These are phyloP conservation scores for Pitangus sulphuratus DNA, from an alignment of 2,797 vertebrate genomes.

Conservation along the genomic window DNA sequence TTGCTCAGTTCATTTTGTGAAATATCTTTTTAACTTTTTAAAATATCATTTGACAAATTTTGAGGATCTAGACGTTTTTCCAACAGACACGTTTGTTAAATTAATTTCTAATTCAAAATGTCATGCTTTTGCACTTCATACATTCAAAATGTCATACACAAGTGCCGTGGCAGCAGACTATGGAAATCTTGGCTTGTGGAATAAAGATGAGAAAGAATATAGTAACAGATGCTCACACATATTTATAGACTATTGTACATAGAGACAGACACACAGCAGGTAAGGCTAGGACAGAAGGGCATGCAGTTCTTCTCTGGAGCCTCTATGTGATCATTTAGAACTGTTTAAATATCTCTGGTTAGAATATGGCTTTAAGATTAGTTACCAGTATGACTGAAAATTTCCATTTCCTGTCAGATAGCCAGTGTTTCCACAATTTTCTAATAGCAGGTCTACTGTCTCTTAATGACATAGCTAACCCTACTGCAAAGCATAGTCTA, in stretches of 20 bases:
- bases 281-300: conserved; percentile 49
- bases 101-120: conserved; percentile 75
- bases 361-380: neutral
- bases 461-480: neutral
- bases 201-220: conserved; percentile 47
- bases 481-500: rapidly evolving
- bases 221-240: conserved; percentile 70
- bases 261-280: conserved; percentile 63
- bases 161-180: conserved; percentile 67
- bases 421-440: neutral
- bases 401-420: neutral
- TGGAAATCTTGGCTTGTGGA: conserved; percentile 70
- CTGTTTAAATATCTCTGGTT: neutral
- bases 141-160: conserved; percentile 72
- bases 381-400: neutral
- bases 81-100: conserved; percentile 69
- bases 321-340: neutral
- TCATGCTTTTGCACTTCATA: conserved; percentile 71
- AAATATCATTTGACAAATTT: conserved; percentile 69
- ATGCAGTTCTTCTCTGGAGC: neutral
- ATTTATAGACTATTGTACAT: conserved; percentile 71
- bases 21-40: conserved; percentile 58
- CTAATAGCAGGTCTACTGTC: neutral
- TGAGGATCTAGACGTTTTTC: conserved; percentile 53
- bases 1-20: conserved; percentile 25